A percentile compares a stretch with the other conserved stretches of the same genome.
phyloP scores from a whole-genome alignment of 2,888 invertebrate species.

The Trichogramma dendrolimi region DNA sequence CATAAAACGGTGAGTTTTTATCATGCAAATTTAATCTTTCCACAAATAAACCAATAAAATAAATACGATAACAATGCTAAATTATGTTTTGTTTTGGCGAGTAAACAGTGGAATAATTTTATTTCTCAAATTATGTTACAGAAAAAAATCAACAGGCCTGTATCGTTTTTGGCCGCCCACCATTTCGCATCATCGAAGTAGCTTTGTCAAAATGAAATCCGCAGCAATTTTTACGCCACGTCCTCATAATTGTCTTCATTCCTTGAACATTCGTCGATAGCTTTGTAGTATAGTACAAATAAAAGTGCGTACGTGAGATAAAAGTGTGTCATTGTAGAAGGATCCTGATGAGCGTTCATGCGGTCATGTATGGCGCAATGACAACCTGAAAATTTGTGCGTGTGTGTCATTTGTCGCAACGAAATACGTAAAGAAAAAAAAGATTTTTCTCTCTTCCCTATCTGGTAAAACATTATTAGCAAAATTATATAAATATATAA shows the following conservation, averaged over 20 bases:
- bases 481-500: neutral
- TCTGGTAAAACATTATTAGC: constrained; percentile 18
- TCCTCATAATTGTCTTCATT: constrained; percentile 21
- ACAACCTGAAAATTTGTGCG: neutral
- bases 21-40: constrained; percentile 17
- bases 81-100: neutral
- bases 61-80: neutral
- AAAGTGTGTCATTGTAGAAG: constrained; percentile 24
- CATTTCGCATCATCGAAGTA: constrained; percentile 29
- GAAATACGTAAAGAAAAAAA: constrained; percentile 25
- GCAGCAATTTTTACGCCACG: constrained; percentile 15
- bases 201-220: constrained; percentile 13
- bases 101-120: neutral
- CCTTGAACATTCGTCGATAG: constrained; percentile 27
- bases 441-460: constrained; percentile 27
- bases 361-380: neutral
- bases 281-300: constrained; percentile 22
- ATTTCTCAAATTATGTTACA: constrained; percentile 21
- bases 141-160: constrained; percentile 16
- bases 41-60: neutral
- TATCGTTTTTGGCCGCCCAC: constrained; percentile 13
- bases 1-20: constrained; percentile 22
- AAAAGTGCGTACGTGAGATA: constrained; percentile 10
- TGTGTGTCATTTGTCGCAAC: constrained; percentile 31
- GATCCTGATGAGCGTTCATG: constrained; percentile 21